Evolutionary conservation across 2,888 invertebrate species (phyloP).

Genomic region (Lasioglossum morio): DNA sequence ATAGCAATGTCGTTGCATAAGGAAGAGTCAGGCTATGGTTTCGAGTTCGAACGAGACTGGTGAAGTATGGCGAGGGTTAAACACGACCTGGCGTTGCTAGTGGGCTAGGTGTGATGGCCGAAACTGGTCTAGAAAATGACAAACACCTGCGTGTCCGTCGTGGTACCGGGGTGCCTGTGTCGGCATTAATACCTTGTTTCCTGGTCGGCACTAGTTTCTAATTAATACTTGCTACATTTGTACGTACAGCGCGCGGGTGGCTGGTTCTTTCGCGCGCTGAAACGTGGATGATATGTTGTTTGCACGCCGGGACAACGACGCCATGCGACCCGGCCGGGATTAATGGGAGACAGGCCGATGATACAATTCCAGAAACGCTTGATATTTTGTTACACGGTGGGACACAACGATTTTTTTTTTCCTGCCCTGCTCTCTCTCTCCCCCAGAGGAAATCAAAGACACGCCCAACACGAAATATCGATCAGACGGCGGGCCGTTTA

Average conservation of each 20-base stretch:
- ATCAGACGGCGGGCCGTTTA: conserved; percentile 4
- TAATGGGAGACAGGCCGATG: conserved; percentile 59
- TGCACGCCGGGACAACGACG: conserved; percentile 58
- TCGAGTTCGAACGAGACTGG: not conserved
- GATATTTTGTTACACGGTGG: conserved; percentile 45
- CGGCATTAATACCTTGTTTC: conserved; percentile 56
- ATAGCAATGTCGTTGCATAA: not conserved
- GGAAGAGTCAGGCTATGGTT: not conserved
- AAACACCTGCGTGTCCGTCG: conserved; percentile 47
- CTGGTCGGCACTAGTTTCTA: conserved; percentile 56
- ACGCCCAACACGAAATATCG: conserved; percentile 11
- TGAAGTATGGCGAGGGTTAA: not conserved
- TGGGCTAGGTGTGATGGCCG: conserved; percentile 34
- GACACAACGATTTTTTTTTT: conserved; percentile 40
- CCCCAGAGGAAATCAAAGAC: conserved; percentile 25
- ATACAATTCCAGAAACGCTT: conserved; percentile 58
- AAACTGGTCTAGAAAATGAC: conserved; percentile 25
- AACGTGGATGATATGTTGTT: conserved; percentile 62
- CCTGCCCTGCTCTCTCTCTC: not conserved
- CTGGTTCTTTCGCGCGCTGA: conserved; percentile 55
- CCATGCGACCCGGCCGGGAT: conserved; percentile 49
- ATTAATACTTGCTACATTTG: conserved; percentile 63
- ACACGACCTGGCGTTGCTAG: not conserved
- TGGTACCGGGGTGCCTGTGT: conserved; percentile 30
- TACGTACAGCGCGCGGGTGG: conserved; percentile 38